Evolutionary conservation across 2,797 vertebrate species (phyloP).

Genomic region (Coreius guichenoti): DNA sequence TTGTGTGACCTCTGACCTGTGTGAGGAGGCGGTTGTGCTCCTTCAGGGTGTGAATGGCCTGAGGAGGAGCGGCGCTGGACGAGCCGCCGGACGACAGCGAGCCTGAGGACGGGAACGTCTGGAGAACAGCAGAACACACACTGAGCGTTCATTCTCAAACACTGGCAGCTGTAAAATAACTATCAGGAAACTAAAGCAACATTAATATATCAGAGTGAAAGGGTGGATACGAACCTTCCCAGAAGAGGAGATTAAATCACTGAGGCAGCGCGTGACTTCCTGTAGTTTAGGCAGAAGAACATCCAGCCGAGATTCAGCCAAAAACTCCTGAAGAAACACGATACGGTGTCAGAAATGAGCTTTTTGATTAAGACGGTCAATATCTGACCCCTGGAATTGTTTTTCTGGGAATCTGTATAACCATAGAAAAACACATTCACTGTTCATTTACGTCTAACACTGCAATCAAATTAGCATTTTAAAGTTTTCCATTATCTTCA

Average conservation of each 20-base stretch:
- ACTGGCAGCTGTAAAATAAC: background rate
- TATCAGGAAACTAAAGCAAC: background rate
- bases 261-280: slow-evolving; percentile 89
- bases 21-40: slow-evolving; percentile 96
- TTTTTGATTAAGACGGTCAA: background rate
- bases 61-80: slow-evolving; percentile 76
- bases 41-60: slow-evolving; percentile 90
- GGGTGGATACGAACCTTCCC: slow-evolving; percentile 78
- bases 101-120: slow-evolving; percentile 71
- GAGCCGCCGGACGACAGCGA: slow-evolving; percentile 59
- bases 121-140: slow-evolving; percentile 16
- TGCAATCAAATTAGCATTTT: background rate
- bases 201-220: background rate
- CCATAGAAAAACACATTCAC: background rate
- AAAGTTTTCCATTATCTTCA: background rate
- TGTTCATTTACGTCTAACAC: background rate
- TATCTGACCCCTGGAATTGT: background rate
- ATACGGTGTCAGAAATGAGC: background rate
- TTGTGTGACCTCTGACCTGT: slow-evolving; percentile 85
- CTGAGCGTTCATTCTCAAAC: too few species aligned
- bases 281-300: slow-evolving; percentile 88
- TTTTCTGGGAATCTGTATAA: background rate
- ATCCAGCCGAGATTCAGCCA: slow-evolving; percentile 80
- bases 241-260: slow-evolving; percentile 84
- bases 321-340: slow-evolving; percentile 77